Evolutionary conservation across 2,113 vertebrate genomes (phyloP), one percentile per base, ranked within the genome.

Genomic region (Neoarius graeffei): DNA sequence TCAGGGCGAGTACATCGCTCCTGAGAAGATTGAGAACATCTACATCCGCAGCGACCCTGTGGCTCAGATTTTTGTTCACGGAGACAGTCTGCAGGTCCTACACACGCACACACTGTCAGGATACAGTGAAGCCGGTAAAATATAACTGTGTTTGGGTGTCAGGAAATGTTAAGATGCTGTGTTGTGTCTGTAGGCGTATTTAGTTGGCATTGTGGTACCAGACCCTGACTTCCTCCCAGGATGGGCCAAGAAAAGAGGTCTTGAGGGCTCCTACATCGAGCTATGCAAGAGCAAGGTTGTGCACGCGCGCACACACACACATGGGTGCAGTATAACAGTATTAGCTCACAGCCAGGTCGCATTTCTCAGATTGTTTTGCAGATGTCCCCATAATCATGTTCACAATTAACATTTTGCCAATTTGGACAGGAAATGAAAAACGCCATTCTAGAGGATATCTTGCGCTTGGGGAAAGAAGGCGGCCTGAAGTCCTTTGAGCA

Each of bases 1-100:
- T 0, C 98, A 99, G 91, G 98, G 98, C 90, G 98, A 99, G 90
- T 99, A 99, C 95, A 98, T 99, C 59, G 98, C 98, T 59, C 98
- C 98, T 0, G 98, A 99, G 91, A 99, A 98, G 94, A 99, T 99
- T 83, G 98, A 99, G 91, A 98, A 95, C 0, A 64, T 98, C 25
- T 99, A 99, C 89, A 50, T 91, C 57, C 96, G 96, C 64, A 97
- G 97, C 87, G 96, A 98, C 73, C 95, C 96, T 0, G 92, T 99
- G 85, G 96, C 96, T n/a, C 98, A 99, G 90, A 94, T 98, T 90
- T 99, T 98, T 92, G 96, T 99, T 52, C 94, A 99, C 8, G 98
- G 98, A 50, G 98, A 99, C 57, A 99, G 98, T 87, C 94, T 99
- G 91, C 96, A 99, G 97, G 98, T 98, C 25, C 57, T 25, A 79